Conservation (phyloP, 35 echinoderm and acorn worm species). For the Chiridota heheva region DNA sequence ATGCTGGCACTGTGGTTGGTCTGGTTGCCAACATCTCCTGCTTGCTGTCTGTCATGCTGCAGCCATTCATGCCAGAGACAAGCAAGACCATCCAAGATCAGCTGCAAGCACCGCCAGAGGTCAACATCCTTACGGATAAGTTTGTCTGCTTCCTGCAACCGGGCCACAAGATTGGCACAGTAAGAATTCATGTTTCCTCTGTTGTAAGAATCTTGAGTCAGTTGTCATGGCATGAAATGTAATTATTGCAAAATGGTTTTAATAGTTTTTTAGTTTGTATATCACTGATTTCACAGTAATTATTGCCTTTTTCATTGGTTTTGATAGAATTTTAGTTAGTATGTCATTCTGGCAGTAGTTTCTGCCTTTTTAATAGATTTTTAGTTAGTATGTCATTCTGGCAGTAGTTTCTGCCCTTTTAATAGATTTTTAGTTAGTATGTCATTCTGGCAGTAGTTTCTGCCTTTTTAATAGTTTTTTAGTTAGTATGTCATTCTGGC, state of each 20-base stretch:
- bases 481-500: too few relatives aligned
- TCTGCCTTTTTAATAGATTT: background rate
- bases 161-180: conserved; percentile 89
- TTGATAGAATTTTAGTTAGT: background rate
- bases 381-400: too few relatives aligned
- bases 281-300: background rate
- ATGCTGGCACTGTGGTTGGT: conserved; percentile 76
- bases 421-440: too few relatives aligned
- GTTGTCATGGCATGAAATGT: background rate
- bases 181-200: conserved; percentile 1
- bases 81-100: conserved; percentile 79
- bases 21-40: conserved; percentile 78
- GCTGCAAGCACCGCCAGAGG: conserved; percentile 56
- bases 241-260: background rate
- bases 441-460: too few relatives aligned
- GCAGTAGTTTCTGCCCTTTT: too few relatives aligned
- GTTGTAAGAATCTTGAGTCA: background rate
- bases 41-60: conserved; percentile 78
- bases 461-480: too few relatives aligned
- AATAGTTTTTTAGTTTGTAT: background rate
- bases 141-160: conserved; percentile 73
- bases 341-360: background rate
- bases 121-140: conserved; percentile 67
- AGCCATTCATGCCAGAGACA: conserved; percentile 84
- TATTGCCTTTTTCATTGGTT: background rate